Conservation (phyloP, 2,888 invertebrate genomes). For the Halictus ligatus region DNA sequence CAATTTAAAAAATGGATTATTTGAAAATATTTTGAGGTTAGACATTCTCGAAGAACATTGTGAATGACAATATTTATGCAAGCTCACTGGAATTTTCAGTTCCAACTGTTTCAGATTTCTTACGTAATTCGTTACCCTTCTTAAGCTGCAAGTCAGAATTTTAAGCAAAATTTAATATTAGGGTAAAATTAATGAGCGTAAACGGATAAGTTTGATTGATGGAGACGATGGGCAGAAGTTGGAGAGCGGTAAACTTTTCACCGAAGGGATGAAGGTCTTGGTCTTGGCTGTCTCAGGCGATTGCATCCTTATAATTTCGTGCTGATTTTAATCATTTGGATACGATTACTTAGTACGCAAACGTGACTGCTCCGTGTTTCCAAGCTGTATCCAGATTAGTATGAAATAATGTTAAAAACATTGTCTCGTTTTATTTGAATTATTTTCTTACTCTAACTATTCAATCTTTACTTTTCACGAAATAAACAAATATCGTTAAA, state of each 20-base stretch:
- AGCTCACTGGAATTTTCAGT: not conserved
- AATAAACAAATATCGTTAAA: not conserved
- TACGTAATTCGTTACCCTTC: slow-evolving; percentile 16
- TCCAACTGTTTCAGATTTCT: slow-evolving; percentile 6
- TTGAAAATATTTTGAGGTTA: not conserved
- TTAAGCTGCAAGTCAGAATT: not conserved
- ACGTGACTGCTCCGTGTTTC: not conserved
- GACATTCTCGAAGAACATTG: not conserved
- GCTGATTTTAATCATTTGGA: not conserved
- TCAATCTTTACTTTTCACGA: not conserved
- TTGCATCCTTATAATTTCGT: not conserved
- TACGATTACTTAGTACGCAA: not conserved
- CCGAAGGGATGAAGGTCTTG: not conserved
- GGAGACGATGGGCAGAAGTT: slow-evolving; percentile 17
- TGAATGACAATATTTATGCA: not conserved
- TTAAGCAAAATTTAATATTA: slow-evolving; percentile 28
- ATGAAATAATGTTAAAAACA: not conserved
- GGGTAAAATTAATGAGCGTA: slow-evolving; percentile 25
- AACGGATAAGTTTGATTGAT: slow-evolving; percentile 33
- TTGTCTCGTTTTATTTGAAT: not conserved
- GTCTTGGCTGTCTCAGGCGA: slow-evolving; percentile 7
- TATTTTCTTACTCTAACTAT: not conserved
- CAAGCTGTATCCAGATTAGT: not conserved
- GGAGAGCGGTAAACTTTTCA: slow-evolving; percentile 9
- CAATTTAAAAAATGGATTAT: not conserved